These are phyloP conservation scores for Basileuterus tristriatus DNA, from an alignment of 2,797 vertebrate genomes.

Conservation along the genomic window DNA sequence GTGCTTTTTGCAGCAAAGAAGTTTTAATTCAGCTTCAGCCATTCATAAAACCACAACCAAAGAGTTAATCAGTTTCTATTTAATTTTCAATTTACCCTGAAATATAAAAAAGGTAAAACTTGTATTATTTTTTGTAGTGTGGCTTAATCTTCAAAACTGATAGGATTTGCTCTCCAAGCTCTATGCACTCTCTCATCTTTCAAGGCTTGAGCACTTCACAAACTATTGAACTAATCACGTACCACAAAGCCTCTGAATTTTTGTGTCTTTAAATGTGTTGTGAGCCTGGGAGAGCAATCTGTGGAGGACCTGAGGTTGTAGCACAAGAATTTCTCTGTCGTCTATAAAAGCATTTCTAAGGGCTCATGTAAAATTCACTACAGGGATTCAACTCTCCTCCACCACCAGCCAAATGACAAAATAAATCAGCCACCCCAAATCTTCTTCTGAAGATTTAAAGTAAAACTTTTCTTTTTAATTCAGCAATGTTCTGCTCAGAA, in stretches of 20 bases:
- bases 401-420: not conserved
- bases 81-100: not conserved
- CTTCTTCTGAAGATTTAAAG: not conserved
- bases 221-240: not conserved
- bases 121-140: not conserved
- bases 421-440: not conserved
- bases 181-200: not conserved
- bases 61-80: not conserved
- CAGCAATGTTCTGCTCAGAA: not conserved
- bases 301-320: not conserved
- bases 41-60: not conserved
- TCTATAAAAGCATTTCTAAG: not conserved
- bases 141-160: not conserved
- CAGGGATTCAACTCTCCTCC: not conserved
- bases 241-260: not conserved
- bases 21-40: not conserved
- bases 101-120: not conserved
- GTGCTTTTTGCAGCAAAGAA: not conserved
- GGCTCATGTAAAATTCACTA: constrained; percentile 6
- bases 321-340: not conserved
- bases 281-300: not conserved
- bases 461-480: constrained; percentile 13
- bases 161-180: not conserved
- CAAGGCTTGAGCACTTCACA: not conserved
- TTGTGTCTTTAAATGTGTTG: not conserved